These are phyloP conservation scores for Globodera rostochiensis DNA, from an alignment of 1,140 invertebrate species.

Conservation along the genomic window DNA sequence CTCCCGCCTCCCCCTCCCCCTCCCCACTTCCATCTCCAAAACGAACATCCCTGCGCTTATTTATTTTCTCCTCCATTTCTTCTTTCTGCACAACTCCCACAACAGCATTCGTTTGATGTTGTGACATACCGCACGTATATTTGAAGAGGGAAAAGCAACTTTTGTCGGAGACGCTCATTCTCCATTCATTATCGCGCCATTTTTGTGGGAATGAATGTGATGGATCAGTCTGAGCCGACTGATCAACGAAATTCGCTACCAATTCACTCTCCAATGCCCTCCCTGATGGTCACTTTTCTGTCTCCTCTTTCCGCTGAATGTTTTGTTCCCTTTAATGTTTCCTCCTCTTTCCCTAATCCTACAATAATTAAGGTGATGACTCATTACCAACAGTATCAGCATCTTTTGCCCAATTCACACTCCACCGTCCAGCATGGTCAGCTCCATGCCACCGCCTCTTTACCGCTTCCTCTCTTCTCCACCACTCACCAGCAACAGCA, in stretches of 20 bases:
- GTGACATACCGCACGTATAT: neutral
- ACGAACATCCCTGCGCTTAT: neutral
- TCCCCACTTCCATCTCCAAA: neutral
- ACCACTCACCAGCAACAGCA: neutral
- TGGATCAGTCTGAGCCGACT: neutral
- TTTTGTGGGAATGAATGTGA: neutral
- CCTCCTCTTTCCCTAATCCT: too few species aligned
- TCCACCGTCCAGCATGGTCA: neutral
- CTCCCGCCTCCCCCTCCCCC: too few species aligned
- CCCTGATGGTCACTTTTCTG: too few species aligned
- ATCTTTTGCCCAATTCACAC: neutral
- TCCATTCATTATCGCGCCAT: too few species aligned
- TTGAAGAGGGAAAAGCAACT: neutral
- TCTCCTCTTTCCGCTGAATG: too few species aligned
- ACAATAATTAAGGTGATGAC: neutral
- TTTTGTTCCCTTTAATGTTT: too few species aligned
- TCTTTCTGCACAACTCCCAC: neutral
- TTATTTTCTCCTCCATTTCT: neutral
- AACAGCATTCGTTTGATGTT: neutral
- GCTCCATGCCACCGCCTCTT: neutral
- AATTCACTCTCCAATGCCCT: too few species aligned
- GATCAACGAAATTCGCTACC: neutral
- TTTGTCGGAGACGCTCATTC: neutral
- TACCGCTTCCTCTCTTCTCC: neutral
- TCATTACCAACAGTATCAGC: conserved; percentile 4